Conservation (phyloP, 2,797 vertebrate species). For the Smutsia temminckii region DNA sequence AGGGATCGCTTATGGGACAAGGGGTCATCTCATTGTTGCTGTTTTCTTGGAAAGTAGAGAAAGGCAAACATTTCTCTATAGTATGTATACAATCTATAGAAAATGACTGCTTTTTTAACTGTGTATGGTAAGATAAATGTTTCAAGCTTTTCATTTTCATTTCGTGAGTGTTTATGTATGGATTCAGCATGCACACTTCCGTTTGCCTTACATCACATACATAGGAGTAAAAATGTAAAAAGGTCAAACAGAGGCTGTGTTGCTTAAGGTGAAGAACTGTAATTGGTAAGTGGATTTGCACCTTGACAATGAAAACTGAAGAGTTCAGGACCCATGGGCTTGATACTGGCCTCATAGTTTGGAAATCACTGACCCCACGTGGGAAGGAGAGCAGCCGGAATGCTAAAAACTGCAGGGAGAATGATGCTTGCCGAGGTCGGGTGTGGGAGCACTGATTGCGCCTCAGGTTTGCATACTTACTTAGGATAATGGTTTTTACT, state of each 20-base stretch:
- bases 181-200: not conserved
- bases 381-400: not conserved
- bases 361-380: not conserved
- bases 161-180: not conserved
- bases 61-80: not conserved
- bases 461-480: not conserved
- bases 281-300: not conserved
- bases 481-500: not conserved
- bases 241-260: not conserved
- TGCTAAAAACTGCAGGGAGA: not conserved
- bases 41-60: constrained; percentile 6
- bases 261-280: not conserved
- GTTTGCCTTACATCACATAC: not conserved
- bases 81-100: not conserved
- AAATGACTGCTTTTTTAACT: not conserved
- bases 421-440: not conserved
- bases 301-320: not conserved
- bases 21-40: not conserved
- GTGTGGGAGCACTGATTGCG: not conserved
- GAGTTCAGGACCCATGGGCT: not conserved
- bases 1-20: not conserved
- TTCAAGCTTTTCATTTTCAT: not conserved
- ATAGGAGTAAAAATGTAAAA: not conserved
- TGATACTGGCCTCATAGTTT: not conserved
- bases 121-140: not conserved